Percentiles rank a stretch among this genome's conserved stretches.
Conservation (phyloP, 2,888 invertebrate genomes). For the Trimorus sp. region DNA sequence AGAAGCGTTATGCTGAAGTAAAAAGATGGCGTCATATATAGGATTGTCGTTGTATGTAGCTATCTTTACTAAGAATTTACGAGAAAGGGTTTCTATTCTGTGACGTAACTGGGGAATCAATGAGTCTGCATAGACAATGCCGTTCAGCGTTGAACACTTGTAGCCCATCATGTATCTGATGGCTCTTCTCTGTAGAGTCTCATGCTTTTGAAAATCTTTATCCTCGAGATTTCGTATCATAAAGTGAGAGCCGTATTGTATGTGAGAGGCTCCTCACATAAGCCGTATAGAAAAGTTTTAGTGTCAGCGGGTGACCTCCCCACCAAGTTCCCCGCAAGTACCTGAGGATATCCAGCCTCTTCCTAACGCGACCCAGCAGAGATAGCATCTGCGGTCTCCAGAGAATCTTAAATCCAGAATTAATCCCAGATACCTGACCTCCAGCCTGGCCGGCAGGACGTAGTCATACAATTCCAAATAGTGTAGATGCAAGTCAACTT, state of each 20-base stretch:
- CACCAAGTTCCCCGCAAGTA: neutral
- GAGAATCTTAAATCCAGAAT: conserved; percentile 1
- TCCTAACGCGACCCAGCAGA: neutral
- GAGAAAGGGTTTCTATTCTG: too few species aligned
- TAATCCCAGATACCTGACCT: neutral
- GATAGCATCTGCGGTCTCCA: neutral
- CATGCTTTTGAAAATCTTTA: neutral
- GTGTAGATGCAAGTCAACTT: too few species aligned
- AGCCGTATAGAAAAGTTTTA: conserved; percentile 4
- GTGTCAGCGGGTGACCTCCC: conserved; percentile 6
- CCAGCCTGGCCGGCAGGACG: too few species aligned
- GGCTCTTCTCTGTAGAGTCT: neutral
- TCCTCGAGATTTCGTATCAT: neutral
- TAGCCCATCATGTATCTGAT: neutral
- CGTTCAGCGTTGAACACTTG: neutral
- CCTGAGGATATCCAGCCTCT: conserved; percentile 8
- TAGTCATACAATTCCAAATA: too few species aligned
- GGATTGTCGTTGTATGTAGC: too few species aligned
- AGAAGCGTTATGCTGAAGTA: too few species aligned
- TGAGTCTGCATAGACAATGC: conserved; percentile 2
- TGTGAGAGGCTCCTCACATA: neutral
- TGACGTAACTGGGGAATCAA: neutral
- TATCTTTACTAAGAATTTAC: too few species aligned
- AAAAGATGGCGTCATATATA: too few species aligned
- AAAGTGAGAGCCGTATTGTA: neutral